These are phyloP conservation scores for Athetis lepigone DNA, from an alignment of 2,888 invertebrate species.

Conservation along the genomic window DNA sequence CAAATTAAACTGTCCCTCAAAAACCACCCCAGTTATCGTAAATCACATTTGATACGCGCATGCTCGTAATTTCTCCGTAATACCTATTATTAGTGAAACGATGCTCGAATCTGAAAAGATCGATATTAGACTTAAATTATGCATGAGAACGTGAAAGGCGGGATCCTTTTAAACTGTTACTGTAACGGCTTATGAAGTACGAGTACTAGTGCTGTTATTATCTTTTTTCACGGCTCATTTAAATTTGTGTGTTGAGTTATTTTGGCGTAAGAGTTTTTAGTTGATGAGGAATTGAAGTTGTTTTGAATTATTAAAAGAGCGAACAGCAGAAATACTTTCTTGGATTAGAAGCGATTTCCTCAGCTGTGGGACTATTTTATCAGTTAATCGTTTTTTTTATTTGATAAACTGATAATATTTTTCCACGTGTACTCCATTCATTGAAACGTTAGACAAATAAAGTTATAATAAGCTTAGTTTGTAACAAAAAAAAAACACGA, in stretches of 20 bases:
- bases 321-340: no score
- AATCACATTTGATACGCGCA: constrained; percentile 59
- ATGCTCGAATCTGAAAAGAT: constrained; percentile 62
- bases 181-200: constrained; percentile 58
- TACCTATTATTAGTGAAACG: constrained; percentile 67
- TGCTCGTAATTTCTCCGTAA: constrained; percentile 65
- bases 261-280: neutral
- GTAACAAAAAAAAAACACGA: no score
- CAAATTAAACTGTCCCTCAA: constrained; percentile 56
- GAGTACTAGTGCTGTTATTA: constrained; percentile 53
- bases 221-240: constrained; percentile 12
- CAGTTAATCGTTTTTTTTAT: no score
- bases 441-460: no score
- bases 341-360: no score
- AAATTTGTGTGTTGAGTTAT: neutral
- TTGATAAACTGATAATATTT: no score
- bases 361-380: no score
- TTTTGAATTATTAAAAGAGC: no score
- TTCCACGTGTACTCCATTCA: no score
- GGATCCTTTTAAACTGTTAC: constrained; percentile 71
- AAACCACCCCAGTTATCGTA: constrained; percentile 53
- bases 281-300: neutral
- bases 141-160: constrained; percentile 68
- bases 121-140: constrained; percentile 75
- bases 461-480: no score